These are phyloP conservation scores for Papilio glaucus DNA, from an alignment of 1,140 invertebrate genomes.

Conservation along the genomic window DNA sequence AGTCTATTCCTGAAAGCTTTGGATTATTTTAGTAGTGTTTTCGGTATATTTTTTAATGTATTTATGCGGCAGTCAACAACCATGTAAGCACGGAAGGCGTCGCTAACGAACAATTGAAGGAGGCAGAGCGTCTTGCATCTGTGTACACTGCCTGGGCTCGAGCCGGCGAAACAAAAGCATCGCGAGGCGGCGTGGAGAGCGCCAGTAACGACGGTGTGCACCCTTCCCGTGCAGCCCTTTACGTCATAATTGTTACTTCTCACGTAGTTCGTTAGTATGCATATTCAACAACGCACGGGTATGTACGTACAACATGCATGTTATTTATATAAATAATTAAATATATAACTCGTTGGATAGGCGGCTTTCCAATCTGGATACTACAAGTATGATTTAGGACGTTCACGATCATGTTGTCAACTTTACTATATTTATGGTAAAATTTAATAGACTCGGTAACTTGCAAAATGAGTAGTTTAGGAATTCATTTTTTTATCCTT, in stretches of 20 bases:
- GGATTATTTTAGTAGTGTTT: background rate
- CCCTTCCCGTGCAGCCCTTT: constrained; percentile 26
- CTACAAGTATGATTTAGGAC: too few species aligned
- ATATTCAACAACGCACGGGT: constrained; percentile 3
- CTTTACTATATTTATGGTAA: too few species aligned
- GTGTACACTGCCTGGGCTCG: constrained; percentile 18
- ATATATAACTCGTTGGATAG: background rate
- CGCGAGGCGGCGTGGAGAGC: constrained; percentile 7
- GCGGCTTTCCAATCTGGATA: too few species aligned
- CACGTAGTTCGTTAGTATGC: constrained; percentile 32
- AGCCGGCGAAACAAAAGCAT: constrained; percentile 24
- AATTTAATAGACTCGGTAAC: background rate
- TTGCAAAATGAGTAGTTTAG: background rate
- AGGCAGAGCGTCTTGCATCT: constrained; percentile 18
- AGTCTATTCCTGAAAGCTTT: background rate
- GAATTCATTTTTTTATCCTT: background rate
- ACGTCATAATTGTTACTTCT: constrained; percentile 25
- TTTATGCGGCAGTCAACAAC: background rate
- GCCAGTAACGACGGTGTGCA: constrained; percentile 20
- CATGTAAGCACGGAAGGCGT: background rate
- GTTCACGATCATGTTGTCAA: background rate
- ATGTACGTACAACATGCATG: background rate
- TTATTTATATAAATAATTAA: background rate
- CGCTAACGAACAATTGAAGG: constrained; percentile 32
- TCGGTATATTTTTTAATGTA: background rate